Base-by-base conservation (phyloP, 2,797 vertebrate genomes). In the Micropoecilia bifurca region DNA sequence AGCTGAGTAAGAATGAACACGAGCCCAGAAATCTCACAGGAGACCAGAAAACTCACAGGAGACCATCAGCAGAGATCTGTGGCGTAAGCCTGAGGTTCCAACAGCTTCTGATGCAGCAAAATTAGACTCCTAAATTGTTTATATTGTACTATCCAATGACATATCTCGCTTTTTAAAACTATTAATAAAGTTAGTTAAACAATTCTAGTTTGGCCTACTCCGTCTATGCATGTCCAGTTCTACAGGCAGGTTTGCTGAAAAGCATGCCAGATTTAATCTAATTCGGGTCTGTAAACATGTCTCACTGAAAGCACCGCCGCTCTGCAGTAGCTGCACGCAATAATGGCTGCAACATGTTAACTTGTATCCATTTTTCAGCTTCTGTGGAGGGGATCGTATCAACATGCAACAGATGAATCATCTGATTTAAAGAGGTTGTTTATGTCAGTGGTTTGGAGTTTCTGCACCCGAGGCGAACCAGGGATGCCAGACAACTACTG, bases 361-460 rank as follows among this genome's bases (percentile, higher is more conserved):
- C 77, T 75, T 80, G 73, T 75, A 84, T 92, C 82, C 69, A 79
- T 86, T 83, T 90, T 85, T 83, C 71, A 81, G 84, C 87, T 85
- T 85, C 90, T 80, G 79, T 84, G 68, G 77, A 86, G 78, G 71
- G 28, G 74, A 91, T 71, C 57, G 73, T 79, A 91, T 89, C 85
- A 87, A 91, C 91, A 87, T 89, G 90, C 80, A 85, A 83, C 88
- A 85, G 88, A 92, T 94, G 91, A 94, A 92, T 94, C 92, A 93
- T 84, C 82, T 36, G 9, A 88, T 80, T 91, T 86, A 89, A 93
- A 91, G 87, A 91, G 84, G 63, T 89, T 94, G 89, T 93, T 93
- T 93, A 91, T 93, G 87, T 92, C 89, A 80, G 91, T 81, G 90
- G 87, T 92, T 92, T 89, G 82, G 87, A 93, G 94, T 95, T 94